Conservation (phyloP, 2,797 vertebrate species). For the Anableps anableps region DNA sequence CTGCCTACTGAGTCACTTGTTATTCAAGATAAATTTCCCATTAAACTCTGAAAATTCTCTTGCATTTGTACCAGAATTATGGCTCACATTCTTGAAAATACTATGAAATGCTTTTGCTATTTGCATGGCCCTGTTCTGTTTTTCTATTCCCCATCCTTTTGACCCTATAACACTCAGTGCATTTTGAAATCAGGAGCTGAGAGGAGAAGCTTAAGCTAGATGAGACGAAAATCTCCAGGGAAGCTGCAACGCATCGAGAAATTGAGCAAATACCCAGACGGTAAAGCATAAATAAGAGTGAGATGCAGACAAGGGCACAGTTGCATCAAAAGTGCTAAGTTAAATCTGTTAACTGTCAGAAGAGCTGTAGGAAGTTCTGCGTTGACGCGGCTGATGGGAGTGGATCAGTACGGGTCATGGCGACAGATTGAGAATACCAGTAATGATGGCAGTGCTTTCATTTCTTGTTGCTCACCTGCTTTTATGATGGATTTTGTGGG, state of each 20-base stretch:
- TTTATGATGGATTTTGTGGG: slow-evolving; percentile 24
- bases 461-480: slow-evolving; percentile 20
- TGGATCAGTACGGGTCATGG: slow-evolving; percentile 17
- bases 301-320: slow-evolving; percentile 36
- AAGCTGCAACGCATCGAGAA: slow-evolving; percentile 22
- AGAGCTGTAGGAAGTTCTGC: slow-evolving; percentile 19
- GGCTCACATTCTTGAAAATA: neutral
- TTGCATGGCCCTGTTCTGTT: neutral
- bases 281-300: slow-evolving; percentile 44
- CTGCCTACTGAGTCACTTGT: no score
- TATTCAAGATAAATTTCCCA: no score
- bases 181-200: slow-evolving; percentile 16
- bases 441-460: slow-evolving; percentile 20
- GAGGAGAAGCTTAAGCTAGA: slow-evolving; percentile 27
- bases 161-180: slow-evolving; percentile 2
- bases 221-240: slow-evolving; percentile 28
- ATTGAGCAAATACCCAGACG: slow-evolving; percentile 42
- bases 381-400: slow-evolving; percentile 18
- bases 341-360: slow-evolving; percentile 39
- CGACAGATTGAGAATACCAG: slow-evolving; percentile 11
- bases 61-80: neutral
- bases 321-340: slow-evolving; percentile 24
- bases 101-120: neutral
- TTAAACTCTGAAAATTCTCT: neutral
- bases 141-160: neutral